A percentile compares a stretch with the other conserved stretches of the same genome.
These are phyloP conservation scores for Andrena fulva DNA, from an alignment of 2,888 invertebrate genomes.

Conservation along the genomic window DNA sequence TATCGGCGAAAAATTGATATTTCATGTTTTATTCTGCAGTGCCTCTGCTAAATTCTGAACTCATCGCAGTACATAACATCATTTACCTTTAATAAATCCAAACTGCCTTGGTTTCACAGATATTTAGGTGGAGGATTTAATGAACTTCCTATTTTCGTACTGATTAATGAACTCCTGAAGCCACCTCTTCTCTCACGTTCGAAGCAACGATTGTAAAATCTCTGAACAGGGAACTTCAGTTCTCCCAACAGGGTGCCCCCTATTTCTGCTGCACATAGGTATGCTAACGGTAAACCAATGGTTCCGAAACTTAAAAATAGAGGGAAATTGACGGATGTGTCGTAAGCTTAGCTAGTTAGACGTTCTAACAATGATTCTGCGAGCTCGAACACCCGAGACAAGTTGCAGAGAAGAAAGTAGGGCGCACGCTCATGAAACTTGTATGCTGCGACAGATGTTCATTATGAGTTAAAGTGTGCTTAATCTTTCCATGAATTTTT, in stretches of 20 bases:
- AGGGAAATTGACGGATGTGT: neutral
- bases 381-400: slow-evolving; percentile 1
- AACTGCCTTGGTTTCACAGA: too few species aligned
- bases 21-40: too few species aligned
- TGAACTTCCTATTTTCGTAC: too few species aligned
- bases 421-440: slow-evolving; percentile 6
- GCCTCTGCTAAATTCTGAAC: too few species aligned
- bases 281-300: neutral
- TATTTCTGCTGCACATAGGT: neutral
- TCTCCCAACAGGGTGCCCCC: neutral
- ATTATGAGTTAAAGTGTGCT: neutral
- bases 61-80: too few species aligned
- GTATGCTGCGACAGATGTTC: slow-evolving; percentile 1
- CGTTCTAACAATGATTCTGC: neutral
- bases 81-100: too few species aligned
- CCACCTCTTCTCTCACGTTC: too few species aligned
- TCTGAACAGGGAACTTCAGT: neutral
- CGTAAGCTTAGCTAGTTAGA: neutral
- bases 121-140: too few species aligned
- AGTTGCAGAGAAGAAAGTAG: neutral
- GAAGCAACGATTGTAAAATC: too few species aligned
- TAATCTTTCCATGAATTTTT: slow-evolving; percentile 5
- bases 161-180: too few species aligned
- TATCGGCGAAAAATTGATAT: neutral
- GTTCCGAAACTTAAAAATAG: neutral